These are phyloP conservation scores for Spilosoma lubricipeda DNA, from an alignment of 2,888 invertebrate species.

Conservation along the genomic window DNA sequence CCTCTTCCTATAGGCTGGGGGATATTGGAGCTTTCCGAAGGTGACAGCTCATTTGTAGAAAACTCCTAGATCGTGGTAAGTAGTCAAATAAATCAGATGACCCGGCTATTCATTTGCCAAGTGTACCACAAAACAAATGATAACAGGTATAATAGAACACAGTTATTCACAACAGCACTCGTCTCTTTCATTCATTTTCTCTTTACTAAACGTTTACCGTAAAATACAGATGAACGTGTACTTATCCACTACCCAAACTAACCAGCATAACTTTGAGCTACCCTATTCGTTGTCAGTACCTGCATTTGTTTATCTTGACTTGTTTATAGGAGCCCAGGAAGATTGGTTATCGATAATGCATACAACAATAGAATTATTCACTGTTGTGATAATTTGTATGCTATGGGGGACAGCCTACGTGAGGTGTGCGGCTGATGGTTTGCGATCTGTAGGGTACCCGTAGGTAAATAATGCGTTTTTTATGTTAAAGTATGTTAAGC, in stretches of 20 bases:
- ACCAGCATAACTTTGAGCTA: slow-evolving; percentile 23
- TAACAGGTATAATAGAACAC: background rate
- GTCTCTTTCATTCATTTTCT: slow-evolving; percentile 3
- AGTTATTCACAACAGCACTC: background rate
- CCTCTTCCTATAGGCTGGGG: no score
- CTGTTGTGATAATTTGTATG: slow-evolving; percentile 64
- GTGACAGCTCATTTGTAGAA: no score
- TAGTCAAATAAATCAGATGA: background rate
- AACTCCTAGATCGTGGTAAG: no score
- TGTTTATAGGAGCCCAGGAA: slow-evolving; percentile 26
- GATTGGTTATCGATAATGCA: slow-evolving; percentile 52
- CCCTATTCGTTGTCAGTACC: background rate
- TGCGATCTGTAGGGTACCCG: slow-evolving; percentile 42
- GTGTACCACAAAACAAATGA: background rate
- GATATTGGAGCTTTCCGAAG: no score
- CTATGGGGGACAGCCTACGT: slow-evolving; percentile 53
- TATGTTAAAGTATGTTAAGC: slow-evolving; percentile 44
- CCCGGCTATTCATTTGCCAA: background rate
- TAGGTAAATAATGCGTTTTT: slow-evolving; percentile 48
- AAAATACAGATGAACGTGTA: slow-evolving; percentile 33
- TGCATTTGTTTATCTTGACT: slow-evolving; percentile 9
- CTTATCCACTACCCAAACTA: slow-evolving; percentile 28
- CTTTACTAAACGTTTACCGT: slow-evolving; percentile 2
- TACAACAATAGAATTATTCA: slow-evolving; percentile 65
- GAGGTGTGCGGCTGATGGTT: slow-evolving; percentile 48